Evolutionary conservation across 37 sponge, comb jelly and placozoan genomes (phyloP), one percentile per base, ranked within the genome.

Genomic region (Halichondria panicea): DNA sequence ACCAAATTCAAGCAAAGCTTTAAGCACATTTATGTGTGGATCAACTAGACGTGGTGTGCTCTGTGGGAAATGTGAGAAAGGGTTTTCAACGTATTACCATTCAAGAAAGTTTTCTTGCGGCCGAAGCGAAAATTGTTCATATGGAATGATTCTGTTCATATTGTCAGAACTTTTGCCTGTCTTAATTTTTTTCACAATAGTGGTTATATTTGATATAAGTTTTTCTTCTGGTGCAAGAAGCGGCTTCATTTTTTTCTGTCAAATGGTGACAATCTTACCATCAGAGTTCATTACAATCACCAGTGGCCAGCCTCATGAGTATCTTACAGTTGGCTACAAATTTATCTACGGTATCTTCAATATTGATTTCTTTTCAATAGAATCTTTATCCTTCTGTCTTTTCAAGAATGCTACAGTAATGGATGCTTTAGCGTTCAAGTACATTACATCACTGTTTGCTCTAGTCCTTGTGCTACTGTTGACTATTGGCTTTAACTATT

Each of bases 91-190:
- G 4, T 76, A 55, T 24, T 84, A 69, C 41, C 84, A 84, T 43
- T 84, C 84, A 34, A 55, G 35, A 44, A 28, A 68, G 3, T 84
- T 58, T 27, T 35, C 36, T 0, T 84, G 84, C 43, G 40, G 38
- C 24, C 18, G 34, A 7, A 21, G 36, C 1, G n/a, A 2, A 12
- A n/a, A 52, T 44, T 84, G 77, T 50, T 1, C 69, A 6, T 76
- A 35, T 30, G 70, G 84, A 0, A 33, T 38, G 1, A 52, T 84
- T 15, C 76, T 70, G 48, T 84, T 70, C 67, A 45, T 76, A 6
- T 42, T 84, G 4, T 76, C 77, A 8, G 84, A 84, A 41, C 45
- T 84, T 8, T n/a, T 84, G 37, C 84, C 84, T 28, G 40, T 84
- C 27, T 44, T 65, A 53, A 22, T 84, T 9, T n/a, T 76, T 7